Base-by-base conservation (phyloP, 2,888 invertebrate species). In the Phania funesta region DNA sequence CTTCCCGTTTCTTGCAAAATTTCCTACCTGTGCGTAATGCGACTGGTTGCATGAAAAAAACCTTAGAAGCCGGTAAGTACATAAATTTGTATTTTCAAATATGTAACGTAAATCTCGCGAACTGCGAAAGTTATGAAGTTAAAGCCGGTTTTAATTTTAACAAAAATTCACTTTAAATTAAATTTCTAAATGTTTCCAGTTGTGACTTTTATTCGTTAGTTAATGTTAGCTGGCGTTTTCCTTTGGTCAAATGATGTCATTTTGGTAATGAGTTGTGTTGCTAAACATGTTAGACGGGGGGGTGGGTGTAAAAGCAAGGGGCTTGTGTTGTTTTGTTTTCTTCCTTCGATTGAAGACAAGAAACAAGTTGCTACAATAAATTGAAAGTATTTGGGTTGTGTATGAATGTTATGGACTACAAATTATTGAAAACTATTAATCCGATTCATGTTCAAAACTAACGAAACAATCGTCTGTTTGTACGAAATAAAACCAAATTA, bases 1-100 rank as follows among this genome's bases (percentile, higher is more conserved):
- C 89, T 18, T 90, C 90, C n/a, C 87, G 88, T 35, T 88, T 85
- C 85, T 83, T 88, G 64, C 86, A 86, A 35, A 84, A 50, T 75
- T 73, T 86, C 65, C 71, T 87, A 80, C 71, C 85, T 4, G 80
- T 84, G 13, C 87, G 85, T 58, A 90, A 90, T 84, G 90, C 90
- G 77, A 90, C 90, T 22, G 90, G 91, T 60, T 90, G 90, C 86
- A 87, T 90, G 88, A 90, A 87, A 86, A 88, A 89, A 85, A 85
- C 81, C 54, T 80, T 90, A 56, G 88, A 88, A 11, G 83, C 84
- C 65, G 78, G 90, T 90, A 87, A 90, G 90, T 88, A n/a, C n/a
- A n/a, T n/a, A n/a, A n/a, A n/a, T n/a, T n/a, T n/a, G n/a, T 11
- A 38, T 38, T 38, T 38, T 13, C 4, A 38, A 38, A 13, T 13